A percentile compares a stretch with the other conserved stretches of the same genome.
phyloP scores from a whole-genome alignment of 30 jellyfish, hydroid and myxozoan species.

The Cassiopea xamachana region DNA sequence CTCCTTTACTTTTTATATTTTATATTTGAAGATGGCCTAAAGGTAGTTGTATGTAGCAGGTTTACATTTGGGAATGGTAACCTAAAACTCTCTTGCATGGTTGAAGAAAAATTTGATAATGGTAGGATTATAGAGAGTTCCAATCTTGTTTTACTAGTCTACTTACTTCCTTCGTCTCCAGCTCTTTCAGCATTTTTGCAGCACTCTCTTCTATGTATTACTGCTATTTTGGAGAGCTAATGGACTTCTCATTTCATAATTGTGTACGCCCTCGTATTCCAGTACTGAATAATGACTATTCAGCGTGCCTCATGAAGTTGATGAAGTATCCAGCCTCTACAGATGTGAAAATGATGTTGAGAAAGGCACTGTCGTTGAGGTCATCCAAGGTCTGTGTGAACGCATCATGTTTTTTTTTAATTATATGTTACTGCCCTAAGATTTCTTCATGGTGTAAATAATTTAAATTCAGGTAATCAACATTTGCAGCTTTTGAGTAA shows the following conservation, averaged over 20 bases:
- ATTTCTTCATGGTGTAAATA: background rate
- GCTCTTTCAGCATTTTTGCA: too few relatives aligned
- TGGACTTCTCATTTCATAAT: background rate
- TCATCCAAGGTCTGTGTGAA: conserved; percentile 50
- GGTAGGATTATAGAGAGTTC: too few relatives aligned
- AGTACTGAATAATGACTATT: conserved; percentile 87
- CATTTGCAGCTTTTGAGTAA: too few relatives aligned
- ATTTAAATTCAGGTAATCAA: too few relatives aligned
- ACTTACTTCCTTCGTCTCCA: too few relatives aligned
- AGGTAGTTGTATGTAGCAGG: too few relatives aligned
- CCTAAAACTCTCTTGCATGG: too few relatives aligned
- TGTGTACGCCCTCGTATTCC: background rate
- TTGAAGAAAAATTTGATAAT: too few relatives aligned
- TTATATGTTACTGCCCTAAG: background rate
- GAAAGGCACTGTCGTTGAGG: conserved; percentile 76
- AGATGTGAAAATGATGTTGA: conserved; percentile 72
- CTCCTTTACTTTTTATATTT: too few relatives aligned
- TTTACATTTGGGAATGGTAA: too few relatives aligned
- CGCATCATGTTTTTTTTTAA: background rate
- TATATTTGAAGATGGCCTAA: too few relatives aligned
- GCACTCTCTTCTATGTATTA: background rate
- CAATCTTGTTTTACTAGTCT: too few relatives aligned
- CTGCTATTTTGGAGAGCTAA: background rate
- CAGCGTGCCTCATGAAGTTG: conserved; percentile 77
- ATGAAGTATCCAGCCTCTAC: conserved; percentile 91